phyloP scores from a whole-genome alignment of 1,140 invertebrate genomes.

The Brachionus asplanchnoidis region DNA sequence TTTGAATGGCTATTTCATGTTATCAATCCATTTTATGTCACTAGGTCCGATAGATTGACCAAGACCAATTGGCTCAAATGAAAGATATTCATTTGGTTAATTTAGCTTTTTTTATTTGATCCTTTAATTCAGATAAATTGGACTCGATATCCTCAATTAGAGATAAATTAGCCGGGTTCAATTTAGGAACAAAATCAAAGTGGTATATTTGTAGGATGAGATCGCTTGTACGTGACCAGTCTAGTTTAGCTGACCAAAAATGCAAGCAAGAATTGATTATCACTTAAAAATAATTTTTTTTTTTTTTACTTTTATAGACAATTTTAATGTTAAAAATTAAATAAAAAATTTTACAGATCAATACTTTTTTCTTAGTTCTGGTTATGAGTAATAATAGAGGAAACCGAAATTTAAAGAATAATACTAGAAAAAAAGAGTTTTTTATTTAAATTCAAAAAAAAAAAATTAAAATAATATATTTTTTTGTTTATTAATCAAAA shows the following conservation, averaged over 20 bases:
- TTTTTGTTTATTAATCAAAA: too few relatives aligned
- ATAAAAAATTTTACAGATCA: too few relatives aligned
- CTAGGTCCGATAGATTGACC: slow-evolving; percentile 62
- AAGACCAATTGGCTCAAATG: slow-evolving; percentile 77
- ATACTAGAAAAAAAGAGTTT: too few relatives aligned
- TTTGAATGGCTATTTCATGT: slow-evolving; percentile 75
- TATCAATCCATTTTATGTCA: slow-evolving; percentile 84
- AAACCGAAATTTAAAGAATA: too few relatives aligned
- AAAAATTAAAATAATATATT: too few relatives aligned
- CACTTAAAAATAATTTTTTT: not conserved
- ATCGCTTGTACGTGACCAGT: not conserved
- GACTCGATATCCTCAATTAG: not conserved
- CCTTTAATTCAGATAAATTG: not conserved
- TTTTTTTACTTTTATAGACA: too few relatives aligned
- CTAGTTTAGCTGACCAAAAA: not conserved
- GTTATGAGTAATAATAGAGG: too few relatives aligned
- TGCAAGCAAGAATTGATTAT: not conserved
- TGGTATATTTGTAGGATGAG: not conserved
- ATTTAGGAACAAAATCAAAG: not conserved
- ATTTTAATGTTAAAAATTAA: too few relatives aligned
- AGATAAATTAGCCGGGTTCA: not conserved
- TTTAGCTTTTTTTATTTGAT: slow-evolving; percentile 14
- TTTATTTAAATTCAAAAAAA: too few relatives aligned
- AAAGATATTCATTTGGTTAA: slow-evolving; percentile 74
- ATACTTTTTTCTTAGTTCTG: too few relatives aligned